Percentiles rank a stretch among this genome's conserved stretches.
phyloP scores from a whole-genome alignment of 2,888 invertebrate genomes.

The Gandaritis pyraliata region DNA sequence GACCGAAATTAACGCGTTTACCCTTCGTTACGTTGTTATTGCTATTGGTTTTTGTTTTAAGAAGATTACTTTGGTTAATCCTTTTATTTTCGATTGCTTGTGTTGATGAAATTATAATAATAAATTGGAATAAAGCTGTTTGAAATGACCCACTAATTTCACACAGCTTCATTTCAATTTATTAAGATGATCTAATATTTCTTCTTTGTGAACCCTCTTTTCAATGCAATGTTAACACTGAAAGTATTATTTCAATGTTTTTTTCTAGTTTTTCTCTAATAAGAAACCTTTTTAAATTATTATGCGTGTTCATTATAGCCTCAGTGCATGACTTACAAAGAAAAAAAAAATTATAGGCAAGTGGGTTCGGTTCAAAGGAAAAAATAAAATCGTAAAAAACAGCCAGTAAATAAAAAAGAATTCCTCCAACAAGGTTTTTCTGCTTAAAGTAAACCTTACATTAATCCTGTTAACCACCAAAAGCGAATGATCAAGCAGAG shows the following conservation, averaged over 20 bases:
- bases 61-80: constrained; percentile 54
- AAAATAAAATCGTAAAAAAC: not conserved
- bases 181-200: too few species aligned
- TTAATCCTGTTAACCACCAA: constrained; percentile 25
- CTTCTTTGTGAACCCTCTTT: too few species aligned
- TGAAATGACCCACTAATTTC: too few species aligned
- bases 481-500: constrained; percentile 70
- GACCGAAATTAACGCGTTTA: constrained; percentile 59
- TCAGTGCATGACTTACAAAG: too few species aligned
- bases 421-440: constrained; percentile 8
- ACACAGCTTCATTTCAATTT: too few species aligned
- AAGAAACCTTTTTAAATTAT: too few species aligned
- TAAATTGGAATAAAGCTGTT: not conserved
- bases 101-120: constrained; percentile 7
- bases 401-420: constrained; percentile 3
- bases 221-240: too few species aligned
- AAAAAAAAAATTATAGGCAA: too few species aligned
- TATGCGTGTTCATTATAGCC: too few species aligned
- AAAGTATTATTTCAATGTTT: too few species aligned
- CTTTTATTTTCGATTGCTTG: constrained; percentile 33
- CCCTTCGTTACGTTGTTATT: constrained; percentile 56
- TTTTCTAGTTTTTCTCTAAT: too few species aligned
- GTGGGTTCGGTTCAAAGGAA: too few species aligned
- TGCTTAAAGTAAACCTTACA: constrained; percentile 15
- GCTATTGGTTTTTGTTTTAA: constrained; percentile 56